Conservation (phyloP, 2,113 vertebrate genomes). For the Synchiropus splendidus region DNA sequence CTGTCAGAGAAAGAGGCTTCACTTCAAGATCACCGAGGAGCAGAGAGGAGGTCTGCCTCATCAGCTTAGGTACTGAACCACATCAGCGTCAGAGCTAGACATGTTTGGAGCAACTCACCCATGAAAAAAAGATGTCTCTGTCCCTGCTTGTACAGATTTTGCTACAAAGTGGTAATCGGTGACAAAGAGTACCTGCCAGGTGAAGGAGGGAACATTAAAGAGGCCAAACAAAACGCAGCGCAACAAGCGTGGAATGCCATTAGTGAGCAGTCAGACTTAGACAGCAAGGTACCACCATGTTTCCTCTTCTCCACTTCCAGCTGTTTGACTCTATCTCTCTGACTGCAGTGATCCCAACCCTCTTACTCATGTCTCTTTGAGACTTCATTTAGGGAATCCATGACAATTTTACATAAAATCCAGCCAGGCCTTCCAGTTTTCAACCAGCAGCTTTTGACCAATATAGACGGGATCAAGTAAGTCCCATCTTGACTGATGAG, state of each 20-base stretch:
- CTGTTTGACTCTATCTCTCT: no score
- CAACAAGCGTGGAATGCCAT: conserved; percentile 34
- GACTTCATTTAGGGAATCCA: no score
- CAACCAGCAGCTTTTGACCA: no score
- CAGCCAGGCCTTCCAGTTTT: no score
- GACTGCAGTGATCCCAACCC: no score
- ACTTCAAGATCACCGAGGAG: conserved; percentile 6
- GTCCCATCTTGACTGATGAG: no score
- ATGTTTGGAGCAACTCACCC: neutral
- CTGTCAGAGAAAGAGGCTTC: conserved; percentile 35
- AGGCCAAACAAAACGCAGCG: conserved; percentile 54
- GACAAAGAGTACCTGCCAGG: conserved; percentile 39
- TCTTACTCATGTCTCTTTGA: no score
- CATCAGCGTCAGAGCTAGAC: neutral
- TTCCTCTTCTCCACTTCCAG: neutral
- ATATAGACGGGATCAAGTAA: no score
- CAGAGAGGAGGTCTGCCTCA: conserved; percentile 39
- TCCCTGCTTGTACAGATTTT: conserved; percentile 39
- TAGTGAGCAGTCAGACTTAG: conserved; percentile 18
- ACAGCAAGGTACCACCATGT: conserved; percentile 40
- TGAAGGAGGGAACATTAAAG: conserved; percentile 30
- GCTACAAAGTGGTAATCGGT: conserved; percentile 40
- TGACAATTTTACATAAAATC: no score
- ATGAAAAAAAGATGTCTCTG: no score
- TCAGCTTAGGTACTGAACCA: conserved; percentile 33